Conservation (phyloP, 2,113 vertebrate species). For the Oceanodroma tethys region DNA sequence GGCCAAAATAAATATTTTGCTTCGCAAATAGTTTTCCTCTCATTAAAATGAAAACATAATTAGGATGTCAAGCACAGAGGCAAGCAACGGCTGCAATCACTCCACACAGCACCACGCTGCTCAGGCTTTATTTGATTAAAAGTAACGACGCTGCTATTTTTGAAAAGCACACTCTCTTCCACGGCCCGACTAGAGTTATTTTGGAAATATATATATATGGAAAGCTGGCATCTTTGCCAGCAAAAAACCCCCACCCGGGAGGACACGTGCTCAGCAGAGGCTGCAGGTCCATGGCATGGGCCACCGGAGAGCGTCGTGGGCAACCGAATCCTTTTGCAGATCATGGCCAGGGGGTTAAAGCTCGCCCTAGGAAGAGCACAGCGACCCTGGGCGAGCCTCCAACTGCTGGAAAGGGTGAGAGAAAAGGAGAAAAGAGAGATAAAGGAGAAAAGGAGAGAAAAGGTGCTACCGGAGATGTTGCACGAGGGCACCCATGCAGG, state of each 20-base stretch:
- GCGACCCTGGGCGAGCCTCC: not conserved
- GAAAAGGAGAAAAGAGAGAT: not conserved
- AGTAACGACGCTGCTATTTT: slow-evolving; percentile 3
- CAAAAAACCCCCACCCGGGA: not conserved
- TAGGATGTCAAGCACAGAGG: not conserved
- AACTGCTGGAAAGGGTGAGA: not conserved
- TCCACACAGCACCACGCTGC: not conserved
- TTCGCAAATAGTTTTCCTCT: not conserved
- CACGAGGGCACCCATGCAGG: accelerated
- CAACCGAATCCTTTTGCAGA: not conserved
- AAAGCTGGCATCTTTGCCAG: not conserved
- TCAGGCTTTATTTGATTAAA: not conserved
- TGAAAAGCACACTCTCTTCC: not conserved
- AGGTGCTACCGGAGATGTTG: not conserved
- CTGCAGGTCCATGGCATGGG: accelerated
- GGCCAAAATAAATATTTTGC: slow-evolving; percentile 46
- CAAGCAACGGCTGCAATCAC: not conserved
- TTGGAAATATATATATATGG: not conserved
- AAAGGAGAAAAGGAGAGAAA: not conserved
- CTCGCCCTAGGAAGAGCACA: not conserved
- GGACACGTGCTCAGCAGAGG: accelerated
- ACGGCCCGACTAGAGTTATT: accelerated
- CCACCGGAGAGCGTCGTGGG: accelerated
- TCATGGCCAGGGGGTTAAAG: not conserved
- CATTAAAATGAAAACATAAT: slow-evolving; percentile 16